A percentile compares a stretch with the other conserved stretches of the same genome.
Conservation (phyloP, 2,113 vertebrate species). For the Columba livia region DNA sequence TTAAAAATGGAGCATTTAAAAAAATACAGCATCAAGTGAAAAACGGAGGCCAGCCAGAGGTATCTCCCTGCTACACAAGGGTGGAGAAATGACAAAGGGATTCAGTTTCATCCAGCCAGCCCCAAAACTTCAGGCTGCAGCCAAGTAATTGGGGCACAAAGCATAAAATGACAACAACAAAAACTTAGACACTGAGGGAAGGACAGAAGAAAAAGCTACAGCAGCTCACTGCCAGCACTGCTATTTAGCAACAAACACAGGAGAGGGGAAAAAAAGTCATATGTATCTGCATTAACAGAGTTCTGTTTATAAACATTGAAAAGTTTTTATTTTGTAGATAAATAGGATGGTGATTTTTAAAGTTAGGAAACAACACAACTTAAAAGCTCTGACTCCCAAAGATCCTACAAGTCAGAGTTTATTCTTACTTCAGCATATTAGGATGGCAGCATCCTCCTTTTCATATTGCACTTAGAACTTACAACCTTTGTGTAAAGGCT, state of each 20-base stretch:
- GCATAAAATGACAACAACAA: neutral
- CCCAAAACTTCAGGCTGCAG: neutral
- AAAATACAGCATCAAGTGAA: neutral
- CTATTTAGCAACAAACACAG: neutral
- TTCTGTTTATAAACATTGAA: slow-evolving; percentile 50
- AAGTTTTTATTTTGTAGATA: slow-evolving; percentile 68
- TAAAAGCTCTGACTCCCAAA: slow-evolving; percentile 34
- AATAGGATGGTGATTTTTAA: slow-evolving; percentile 49
- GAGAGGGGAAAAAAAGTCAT: neutral
- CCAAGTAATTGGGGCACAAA: neutral
- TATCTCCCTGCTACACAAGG: neutral
- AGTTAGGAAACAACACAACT: slow-evolving; percentile 38
- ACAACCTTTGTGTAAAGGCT: neutral
- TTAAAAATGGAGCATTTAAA: neutral
- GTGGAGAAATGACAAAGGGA: neutral
- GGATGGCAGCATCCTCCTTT: slow-evolving; percentile 29
- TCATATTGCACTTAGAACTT: slow-evolving; percentile 57
- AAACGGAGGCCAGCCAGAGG: neutral
- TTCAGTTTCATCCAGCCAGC: neutral
- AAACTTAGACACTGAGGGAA: neutral
- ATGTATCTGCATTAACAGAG: neutral
- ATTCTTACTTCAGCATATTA: neutral
- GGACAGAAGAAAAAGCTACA: neutral
- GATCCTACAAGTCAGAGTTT: neutral
- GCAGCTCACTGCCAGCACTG: neutral